A percentile compares a stretch with the other conserved stretches of the same genome.
Evolutionary conservation across 2,113 vertebrate species (phyloP).

Genomic region (Tamias sibiricus): DNA sequence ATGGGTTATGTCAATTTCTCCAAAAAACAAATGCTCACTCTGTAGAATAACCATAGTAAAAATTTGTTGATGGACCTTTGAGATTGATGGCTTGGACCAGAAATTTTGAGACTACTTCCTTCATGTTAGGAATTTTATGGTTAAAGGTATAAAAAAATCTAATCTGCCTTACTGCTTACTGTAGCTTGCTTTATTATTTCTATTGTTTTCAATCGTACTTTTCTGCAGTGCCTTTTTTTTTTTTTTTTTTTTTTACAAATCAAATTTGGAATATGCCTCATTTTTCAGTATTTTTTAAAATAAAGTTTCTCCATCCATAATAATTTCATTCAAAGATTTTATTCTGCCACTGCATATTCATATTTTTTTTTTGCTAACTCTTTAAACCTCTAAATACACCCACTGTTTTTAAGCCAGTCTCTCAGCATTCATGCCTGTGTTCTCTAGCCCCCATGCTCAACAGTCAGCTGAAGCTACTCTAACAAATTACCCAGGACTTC

Average conservation of each 20-base stretch:
- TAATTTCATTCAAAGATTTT: not conserved
- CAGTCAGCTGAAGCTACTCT: not conserved
- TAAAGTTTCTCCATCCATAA: not conserved
- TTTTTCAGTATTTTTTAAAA: not conserved
- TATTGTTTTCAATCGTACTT: not conserved
- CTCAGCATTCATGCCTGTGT: not conserved
- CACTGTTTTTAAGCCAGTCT: not conserved
- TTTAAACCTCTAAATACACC: not conserved
- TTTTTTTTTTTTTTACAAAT: too few relatives aligned
- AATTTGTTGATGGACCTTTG: not conserved
- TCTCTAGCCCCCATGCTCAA: not conserved
- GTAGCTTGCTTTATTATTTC: not conserved
- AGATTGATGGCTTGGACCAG: not conserved
- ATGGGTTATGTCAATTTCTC: not conserved
- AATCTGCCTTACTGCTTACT: not conserved
- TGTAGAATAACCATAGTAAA: not conserved
- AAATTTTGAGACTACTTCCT: not conserved
- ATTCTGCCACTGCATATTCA: not conserved
- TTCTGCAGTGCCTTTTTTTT: not conserved
- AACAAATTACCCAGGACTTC: conserved; percentile 19
- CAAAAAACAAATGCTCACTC: not conserved
- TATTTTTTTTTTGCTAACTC: not conserved
- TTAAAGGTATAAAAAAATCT: not conserved
- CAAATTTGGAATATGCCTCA: not conserved
- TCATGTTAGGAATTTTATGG: not conserved